Conservation (phyloP, 2,797 vertebrate species). For the Premnoplex brunnescens region DNA sequence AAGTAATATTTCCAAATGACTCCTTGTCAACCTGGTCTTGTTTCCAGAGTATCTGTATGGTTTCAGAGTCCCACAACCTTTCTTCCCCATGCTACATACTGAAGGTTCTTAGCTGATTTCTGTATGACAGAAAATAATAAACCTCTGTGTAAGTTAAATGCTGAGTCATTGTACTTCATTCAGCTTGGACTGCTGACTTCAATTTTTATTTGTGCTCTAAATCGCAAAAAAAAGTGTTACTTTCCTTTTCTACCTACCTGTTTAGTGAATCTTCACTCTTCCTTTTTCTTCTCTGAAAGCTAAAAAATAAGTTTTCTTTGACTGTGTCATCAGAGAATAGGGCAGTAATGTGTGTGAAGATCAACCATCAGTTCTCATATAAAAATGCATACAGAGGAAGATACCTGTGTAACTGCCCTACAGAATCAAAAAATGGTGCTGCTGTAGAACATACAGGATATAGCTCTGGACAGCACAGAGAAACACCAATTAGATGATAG, state of each 20-base stretch:
- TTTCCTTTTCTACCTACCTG: not conserved
- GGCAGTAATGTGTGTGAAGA: not conserved
- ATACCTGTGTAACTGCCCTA: not conserved
- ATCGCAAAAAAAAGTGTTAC: not conserved
- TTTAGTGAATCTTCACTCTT: not conserved
- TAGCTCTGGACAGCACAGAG: not conserved
- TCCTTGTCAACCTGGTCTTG: not conserved
- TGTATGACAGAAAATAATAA: constrained; percentile 62
- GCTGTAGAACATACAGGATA: not conserved
- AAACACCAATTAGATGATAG: not conserved
- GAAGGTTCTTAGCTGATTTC: constrained; percentile 22
- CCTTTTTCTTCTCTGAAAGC: not conserved
- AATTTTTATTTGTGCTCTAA: not conserved
- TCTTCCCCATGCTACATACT: constrained; percentile 8
- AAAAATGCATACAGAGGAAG: not conserved
- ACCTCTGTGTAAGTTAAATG: constrained; percentile 12
- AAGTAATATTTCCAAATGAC: not conserved
- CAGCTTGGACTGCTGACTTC: not conserved
- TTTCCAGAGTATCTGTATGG: constrained; percentile 29
- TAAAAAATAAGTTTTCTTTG: not conserved
- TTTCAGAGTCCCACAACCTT: not conserved
- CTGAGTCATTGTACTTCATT: constrained; percentile 49
- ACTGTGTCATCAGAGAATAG: not conserved
- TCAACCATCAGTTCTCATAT: not conserved
- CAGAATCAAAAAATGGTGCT: not conserved